Base-by-base conservation (phyloP, 2,797 vertebrate species). In the Acridotheres tristis region DNA sequence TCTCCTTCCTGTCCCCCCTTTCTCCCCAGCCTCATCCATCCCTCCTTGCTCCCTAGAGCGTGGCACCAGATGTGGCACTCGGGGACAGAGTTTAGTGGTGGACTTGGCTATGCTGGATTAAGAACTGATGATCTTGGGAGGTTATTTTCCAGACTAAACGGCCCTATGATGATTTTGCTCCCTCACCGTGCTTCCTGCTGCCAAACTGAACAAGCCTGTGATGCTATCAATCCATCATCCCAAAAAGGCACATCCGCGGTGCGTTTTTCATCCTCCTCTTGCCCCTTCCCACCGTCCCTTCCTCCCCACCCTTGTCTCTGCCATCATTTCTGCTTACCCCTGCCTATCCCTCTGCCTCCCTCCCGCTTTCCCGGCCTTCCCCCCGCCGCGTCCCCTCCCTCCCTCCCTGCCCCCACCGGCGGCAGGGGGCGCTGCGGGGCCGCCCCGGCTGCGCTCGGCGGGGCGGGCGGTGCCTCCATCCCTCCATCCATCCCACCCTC, bases 391-490 rank as follows among this genome's bases (percentile, higher is more conserved):
- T 27, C 51, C 51, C 16, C 5, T 53, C 51, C 45, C 19, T 45
- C 43, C 18, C 43, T 45, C 13, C 7, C 30, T 16, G 26, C 23
- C 9, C 7, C 32, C 67, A 51, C 55, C 21, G 34, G 32, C 96
- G 21, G 73, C 94, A 95, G 96, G 59, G 58, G 96, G 62, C 95
- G 87, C 95, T 94, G 96, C 88, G 78, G 36, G 11, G 19, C 71
- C 85, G 79, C 47, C 74, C 43, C 38, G 23, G 59, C 65, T 3
- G 30, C 69, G 30, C 68, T 84, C 82, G 16, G 67, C 36, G 80
- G 59, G 78, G 68, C 58, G 80, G 63, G 73, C 58, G 54, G 63
- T 19, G 51, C 51, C 51, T 53, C 51, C 29, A 16, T 29, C 51
- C 27, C 51, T 53, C 51, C 50, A 27, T 51, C 51, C 50, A 27